Base-by-base conservation (phyloP, 2,888 invertebrate species). In the Dromius quadrimaculatus region DNA sequence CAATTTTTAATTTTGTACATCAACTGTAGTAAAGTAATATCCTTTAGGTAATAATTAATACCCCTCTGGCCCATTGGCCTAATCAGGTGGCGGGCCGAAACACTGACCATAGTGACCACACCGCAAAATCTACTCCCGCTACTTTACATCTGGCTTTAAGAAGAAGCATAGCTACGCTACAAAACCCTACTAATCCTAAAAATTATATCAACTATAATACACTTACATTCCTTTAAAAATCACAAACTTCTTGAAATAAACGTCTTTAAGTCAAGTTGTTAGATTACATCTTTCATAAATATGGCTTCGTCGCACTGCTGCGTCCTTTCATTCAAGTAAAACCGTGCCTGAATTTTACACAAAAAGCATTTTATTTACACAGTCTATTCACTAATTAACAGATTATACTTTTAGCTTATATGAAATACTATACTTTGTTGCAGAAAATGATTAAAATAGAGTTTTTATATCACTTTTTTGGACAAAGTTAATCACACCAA, bases 401-500 rank as follows among this genome's bases (percentile, higher is more conserved):
- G 13, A 4, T 36, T 15, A 36, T 38, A 70, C 50, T 22, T 34
- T 19, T 45, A 17, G 62, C 61, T 41, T 54, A 17, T 50, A 63
- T 23, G 50, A 17, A 20, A 61, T 38, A 50, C 19, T 8, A 47
- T 22, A 47, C 28, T 50, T 47, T 61, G 2, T 50, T 17, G 41
- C 20, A 34, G 15, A 61, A 59, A 63, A 32, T 72, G 57, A 45
- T 43, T 50, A 71, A 66, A 73, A 63, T 70, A 66, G 64, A 62
- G 71, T 71, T 54, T 76, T 77, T 77, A 75, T 75, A 76, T 75
- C 73, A 75, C 71, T 76, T 77, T 77, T 78, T 79, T 77, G 76
- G 76, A 79, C 79, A 79, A 77, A 84, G 86, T 85, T 84, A 86
- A 84, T 84, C 86, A 86, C 87, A 87, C 86, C 87, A 87, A 88